phyloP scores from a whole-genome alignment of 2,888 invertebrate genomes.

The Elmis aenea region DNA sequence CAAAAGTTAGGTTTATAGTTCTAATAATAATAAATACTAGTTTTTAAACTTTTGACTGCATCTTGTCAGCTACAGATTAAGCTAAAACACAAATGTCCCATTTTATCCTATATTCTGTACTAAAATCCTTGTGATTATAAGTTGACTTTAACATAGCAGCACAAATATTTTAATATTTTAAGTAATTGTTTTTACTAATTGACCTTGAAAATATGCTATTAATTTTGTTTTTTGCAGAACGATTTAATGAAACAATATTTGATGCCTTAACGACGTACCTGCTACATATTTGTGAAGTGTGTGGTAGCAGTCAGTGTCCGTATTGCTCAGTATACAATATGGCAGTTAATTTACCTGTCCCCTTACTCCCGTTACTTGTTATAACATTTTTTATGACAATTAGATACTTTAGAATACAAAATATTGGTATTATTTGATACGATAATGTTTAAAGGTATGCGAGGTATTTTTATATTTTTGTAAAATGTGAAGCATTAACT shows the following conservation, averaged over 20 bases:
- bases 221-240: constrained; percentile 58
- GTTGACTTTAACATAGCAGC: too few relatives aligned
- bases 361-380: constrained; percentile 32
- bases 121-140: too few relatives aligned
- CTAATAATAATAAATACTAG: too few relatives aligned
- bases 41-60: too few relatives aligned
- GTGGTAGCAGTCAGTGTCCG: constrained; percentile 90
- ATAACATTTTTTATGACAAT: constrained; percentile 31
- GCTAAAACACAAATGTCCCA: too few relatives aligned
- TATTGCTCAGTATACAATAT: constrained; percentile 84
- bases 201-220: too few relatives aligned
- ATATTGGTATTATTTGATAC: constrained; percentile 24
- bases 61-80: too few relatives aligned
- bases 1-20: too few relatives aligned
- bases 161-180: too few relatives aligned
- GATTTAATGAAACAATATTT: constrained; percentile 88
- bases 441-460: neutral
- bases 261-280: constrained; percentile 81
- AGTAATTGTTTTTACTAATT: too few relatives aligned
- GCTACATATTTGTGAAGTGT: constrained; percentile 88
- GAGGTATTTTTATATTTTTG: neutral
- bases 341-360: constrained; percentile 43
- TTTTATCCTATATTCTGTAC: too few relatives aligned
- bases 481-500: neutral
- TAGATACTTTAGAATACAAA: constrained; percentile 29